These are phyloP conservation scores for Urocyon cinereoargenteus DNA, from an alignment of 2,797 vertebrate genomes.

Conservation along the genomic window DNA sequence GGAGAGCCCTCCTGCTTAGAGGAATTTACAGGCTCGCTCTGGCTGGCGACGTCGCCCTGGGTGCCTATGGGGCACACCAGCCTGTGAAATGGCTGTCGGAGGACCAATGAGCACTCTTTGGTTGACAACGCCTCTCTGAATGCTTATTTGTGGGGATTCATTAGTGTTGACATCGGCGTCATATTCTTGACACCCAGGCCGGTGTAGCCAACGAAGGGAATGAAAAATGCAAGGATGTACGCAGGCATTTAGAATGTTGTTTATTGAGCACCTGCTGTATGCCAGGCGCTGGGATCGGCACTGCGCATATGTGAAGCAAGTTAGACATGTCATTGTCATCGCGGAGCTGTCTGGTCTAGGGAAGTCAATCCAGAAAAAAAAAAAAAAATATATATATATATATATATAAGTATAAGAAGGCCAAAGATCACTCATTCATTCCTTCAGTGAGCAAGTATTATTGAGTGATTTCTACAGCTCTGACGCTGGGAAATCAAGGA, in stretches of 20 bases:
- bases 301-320: neutral
- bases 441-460: neutral
- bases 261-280: neutral
- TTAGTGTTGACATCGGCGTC: neutral
- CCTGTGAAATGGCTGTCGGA: conserved; percentile 50
- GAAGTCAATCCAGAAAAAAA: conserved; percentile 7
- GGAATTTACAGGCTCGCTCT: neutral
- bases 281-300: neutral
- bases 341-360: neutral
- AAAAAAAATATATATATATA: neutral
- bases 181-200: neutral
- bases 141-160: neutral
- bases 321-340: neutral
- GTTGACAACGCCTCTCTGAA: neutral
- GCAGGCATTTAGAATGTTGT: neutral
- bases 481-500: neutral
- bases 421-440: neutral
- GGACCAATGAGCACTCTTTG: neutral
- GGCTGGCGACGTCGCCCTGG: neutral
- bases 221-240: neutral
- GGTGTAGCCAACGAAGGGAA: neutral
- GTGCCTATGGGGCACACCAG: neutral
- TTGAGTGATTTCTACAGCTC: neutral
- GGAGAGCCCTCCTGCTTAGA: conserved; percentile 58
- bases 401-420: neutral